These are phyloP conservation scores for Prosapia bicincta DNA, from an alignment of 2,888 invertebrate species.

Conservation along the genomic window DNA sequence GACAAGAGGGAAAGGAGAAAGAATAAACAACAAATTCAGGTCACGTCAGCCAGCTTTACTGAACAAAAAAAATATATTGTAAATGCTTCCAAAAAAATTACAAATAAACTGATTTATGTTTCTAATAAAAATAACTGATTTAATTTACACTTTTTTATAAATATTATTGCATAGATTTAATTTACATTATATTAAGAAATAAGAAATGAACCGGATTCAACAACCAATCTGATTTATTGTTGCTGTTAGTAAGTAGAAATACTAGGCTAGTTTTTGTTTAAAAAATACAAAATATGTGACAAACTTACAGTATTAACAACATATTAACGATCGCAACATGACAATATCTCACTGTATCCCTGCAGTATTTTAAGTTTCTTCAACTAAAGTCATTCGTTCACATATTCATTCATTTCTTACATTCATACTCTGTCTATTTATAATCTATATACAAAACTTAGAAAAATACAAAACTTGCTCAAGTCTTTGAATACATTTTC, in stretches of 20 bases:
- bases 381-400: conserved; percentile 5
- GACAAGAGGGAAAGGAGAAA: no score
- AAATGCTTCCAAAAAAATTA: neutral
- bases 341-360: neutral
- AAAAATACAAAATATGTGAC: neutral
- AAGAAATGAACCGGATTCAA: no score
- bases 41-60: neutral
- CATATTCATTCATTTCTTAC: conserved; percentile 12
- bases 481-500: conserved; percentile 10
- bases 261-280: neutral
- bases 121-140: no score
- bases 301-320: neutral
- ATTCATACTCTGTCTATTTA: conserved; percentile 18
- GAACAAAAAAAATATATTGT: neutral
- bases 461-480: conserved; percentile 25
- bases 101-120: no score
- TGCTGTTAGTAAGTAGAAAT: neutral
- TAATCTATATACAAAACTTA: conserved; percentile 26
- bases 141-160: no score
- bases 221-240: neutral
- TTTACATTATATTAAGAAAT: no score
- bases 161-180: no score
- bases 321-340: neutral
- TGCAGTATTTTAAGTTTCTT: neutral
- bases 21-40: neutral